phyloP scores from a whole-genome alignment of 2,113 vertebrate genomes.

The Xiphorhynchus elegans region DNA sequence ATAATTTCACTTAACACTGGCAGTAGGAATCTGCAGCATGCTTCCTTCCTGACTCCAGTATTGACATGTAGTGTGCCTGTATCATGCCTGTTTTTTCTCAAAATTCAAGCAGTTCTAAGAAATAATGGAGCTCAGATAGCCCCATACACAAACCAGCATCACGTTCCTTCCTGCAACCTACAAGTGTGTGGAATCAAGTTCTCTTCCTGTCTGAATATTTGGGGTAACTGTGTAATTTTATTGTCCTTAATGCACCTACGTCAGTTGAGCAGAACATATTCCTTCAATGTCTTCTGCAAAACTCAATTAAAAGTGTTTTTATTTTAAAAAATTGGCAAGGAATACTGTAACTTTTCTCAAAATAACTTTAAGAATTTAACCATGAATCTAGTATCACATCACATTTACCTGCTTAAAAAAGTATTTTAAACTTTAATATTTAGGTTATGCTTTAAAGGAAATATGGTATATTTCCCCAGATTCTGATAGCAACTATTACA shows the following conservation, averaged over 20 bases:
- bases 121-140: neutral
- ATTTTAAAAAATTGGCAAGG: neutral
- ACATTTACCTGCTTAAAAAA: neutral
- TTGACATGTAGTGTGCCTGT: neutral
- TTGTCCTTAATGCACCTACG: neutral
- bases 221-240: neutral
- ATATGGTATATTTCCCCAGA: constrained; percentile 73
- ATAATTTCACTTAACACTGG: neutral
- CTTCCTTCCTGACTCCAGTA: neutral
- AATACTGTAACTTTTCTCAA: neutral
- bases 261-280: neutral
- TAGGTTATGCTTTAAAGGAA: constrained; percentile 22
- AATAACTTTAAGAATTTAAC: neutral
- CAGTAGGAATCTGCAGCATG: neutral
- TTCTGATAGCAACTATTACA: constrained; percentile 97
- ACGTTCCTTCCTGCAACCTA: neutral
- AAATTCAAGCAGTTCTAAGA: neutral
- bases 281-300: neutral
- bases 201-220: neutral
- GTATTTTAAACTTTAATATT: constrained; percentile 7
- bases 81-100: neutral
- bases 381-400: neutral
- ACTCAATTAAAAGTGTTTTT: neutral
- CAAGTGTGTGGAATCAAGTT: neutral
- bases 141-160: neutral